Percentiles rank a stretch among this genome's conserved stretches.
Evolutionary conservation across 2,113 vertebrate genomes (phyloP).

Genomic region (Emydura subglobosa): DNA sequence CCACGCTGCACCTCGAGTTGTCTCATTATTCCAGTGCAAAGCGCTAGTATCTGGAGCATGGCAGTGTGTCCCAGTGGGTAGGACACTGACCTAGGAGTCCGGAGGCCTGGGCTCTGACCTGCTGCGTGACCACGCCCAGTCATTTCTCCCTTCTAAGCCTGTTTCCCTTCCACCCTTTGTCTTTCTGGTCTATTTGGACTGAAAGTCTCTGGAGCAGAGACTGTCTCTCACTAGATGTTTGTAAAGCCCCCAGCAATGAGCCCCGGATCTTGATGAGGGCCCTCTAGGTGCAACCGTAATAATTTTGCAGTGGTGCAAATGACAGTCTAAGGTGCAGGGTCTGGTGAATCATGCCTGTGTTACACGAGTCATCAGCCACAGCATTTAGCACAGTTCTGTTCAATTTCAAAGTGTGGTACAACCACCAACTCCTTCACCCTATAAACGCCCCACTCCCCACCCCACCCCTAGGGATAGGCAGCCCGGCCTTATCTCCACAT

Average conservation of each 20-base stretch:
- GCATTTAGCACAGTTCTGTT: neutral
- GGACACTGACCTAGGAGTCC: neutral
- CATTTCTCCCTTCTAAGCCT: neutral
- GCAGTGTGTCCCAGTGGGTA: neutral
- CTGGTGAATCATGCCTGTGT: neutral
- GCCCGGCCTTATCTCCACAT: neutral
- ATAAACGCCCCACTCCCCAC: no score
- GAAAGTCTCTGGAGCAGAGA: neutral
- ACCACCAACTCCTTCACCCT: neutral
- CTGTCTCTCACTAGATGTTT: neutral
- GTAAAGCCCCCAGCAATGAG: neutral
- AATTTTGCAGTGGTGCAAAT: neutral
- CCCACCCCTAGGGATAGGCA: neutral
- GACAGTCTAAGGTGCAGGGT: neutral
- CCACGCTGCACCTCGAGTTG: neutral
- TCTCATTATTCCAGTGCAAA: neutral
- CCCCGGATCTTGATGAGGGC: no score
- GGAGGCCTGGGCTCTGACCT: neutral
- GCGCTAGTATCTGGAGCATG: neutral
- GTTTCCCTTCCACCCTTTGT: neutral
- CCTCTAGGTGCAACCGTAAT: neutral
- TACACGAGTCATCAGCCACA: neutral
- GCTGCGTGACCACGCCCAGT: neutral
- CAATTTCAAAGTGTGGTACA: neutral
- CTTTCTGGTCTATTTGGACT: neutral